A percentile compares a stretch with the other conserved stretches of the same genome.
These are phyloP conservation scores for Brachionus paranguensis DNA, from an alignment of 1,140 invertebrate genomes.

Conservation along the genomic window DNA sequence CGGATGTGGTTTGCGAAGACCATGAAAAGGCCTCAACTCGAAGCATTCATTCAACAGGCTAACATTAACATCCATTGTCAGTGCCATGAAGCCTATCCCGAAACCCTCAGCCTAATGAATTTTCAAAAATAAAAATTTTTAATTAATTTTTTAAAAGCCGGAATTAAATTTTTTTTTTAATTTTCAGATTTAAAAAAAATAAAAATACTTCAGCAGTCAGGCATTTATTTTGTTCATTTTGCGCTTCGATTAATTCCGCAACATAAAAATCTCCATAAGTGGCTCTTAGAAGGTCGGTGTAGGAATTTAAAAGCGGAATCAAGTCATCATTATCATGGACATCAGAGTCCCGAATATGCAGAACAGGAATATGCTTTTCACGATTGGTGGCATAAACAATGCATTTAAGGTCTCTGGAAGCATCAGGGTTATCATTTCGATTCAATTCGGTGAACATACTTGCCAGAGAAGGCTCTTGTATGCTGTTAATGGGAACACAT, in stretches of 20 bases:
- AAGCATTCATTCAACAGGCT: constrained; percentile 63
- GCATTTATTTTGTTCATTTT: constrained; percentile 56
- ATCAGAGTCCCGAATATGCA: constrained; percentile 52
- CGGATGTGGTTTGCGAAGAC: constrained; percentile 56
- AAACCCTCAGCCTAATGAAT: constrained; percentile 51
- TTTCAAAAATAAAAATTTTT: neutral
- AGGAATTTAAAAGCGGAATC: constrained; percentile 62
- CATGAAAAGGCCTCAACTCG: constrained; percentile 64
- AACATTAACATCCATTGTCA: constrained; percentile 63
- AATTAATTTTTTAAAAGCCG: neutral
- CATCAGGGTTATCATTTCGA: constrained; percentile 44
- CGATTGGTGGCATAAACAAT: constrained; percentile 50
- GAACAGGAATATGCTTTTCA: constrained; percentile 51
- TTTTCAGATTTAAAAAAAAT: neutral
- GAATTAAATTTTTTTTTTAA: neutral
- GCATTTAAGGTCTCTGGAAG: constrained; percentile 40
- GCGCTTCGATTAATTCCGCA: constrained; percentile 64
- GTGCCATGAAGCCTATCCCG: constrained; percentile 61
- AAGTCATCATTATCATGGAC: constrained; percentile 70
- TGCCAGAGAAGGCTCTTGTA: neutral
- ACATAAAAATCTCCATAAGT: constrained; percentile 67
- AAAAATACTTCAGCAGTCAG: constrained; percentile 53
- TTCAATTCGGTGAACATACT: constrained; percentile 41
- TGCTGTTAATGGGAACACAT: constrained; percentile 44
- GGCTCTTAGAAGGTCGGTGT: constrained; percentile 57